These are phyloP conservation scores for Anser cygnoides DNA, from an alignment of 2,113 vertebrate genomes.

Conservation along the genomic window DNA sequence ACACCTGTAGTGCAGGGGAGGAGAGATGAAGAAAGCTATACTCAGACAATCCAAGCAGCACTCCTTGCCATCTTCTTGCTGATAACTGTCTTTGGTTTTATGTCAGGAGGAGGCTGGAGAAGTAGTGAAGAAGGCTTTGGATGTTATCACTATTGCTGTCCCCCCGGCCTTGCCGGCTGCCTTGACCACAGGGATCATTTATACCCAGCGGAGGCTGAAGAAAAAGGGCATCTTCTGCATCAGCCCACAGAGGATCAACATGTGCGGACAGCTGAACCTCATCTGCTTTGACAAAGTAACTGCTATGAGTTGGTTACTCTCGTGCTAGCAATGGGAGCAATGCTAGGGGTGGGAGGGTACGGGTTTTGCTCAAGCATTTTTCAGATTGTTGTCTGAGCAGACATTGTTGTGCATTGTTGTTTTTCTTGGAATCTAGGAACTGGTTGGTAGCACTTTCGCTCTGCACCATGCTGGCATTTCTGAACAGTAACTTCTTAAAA, in stretches of 20 bases:
- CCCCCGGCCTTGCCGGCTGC: conserved; percentile 82
- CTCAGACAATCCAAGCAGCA: background rate
- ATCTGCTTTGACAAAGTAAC: conserved; percentile 85
- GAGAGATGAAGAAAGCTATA: background rate
- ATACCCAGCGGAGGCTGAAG: conserved; percentile 78
- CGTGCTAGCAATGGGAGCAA: background rate
- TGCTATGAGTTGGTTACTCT: background rate
- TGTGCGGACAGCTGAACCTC: conserved; percentile 83
- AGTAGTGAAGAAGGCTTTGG: conserved; percentile 79
- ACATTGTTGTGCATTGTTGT: background rate
- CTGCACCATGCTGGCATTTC: background rate
- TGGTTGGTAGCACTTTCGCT: background rate
- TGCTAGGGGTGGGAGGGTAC: background rate
- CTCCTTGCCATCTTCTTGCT: background rate
- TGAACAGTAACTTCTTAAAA: background rate
- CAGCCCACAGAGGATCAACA: conserved; percentile 82
- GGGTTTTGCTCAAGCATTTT: background rate
- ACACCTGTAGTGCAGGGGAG: background rate
- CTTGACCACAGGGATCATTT: conserved; percentile 82
- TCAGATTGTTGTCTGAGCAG: background rate
- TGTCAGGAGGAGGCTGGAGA: conserved; percentile 70
- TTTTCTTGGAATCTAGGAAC: background rate
- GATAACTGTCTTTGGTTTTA: background rate
- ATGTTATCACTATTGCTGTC: conserved; percentile 82
- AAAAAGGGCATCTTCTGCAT: conserved; percentile 83